Evolutionary conservation across 2,113 vertebrate species (phyloP).

Genomic region (Corythornis madagascariensis): DNA sequence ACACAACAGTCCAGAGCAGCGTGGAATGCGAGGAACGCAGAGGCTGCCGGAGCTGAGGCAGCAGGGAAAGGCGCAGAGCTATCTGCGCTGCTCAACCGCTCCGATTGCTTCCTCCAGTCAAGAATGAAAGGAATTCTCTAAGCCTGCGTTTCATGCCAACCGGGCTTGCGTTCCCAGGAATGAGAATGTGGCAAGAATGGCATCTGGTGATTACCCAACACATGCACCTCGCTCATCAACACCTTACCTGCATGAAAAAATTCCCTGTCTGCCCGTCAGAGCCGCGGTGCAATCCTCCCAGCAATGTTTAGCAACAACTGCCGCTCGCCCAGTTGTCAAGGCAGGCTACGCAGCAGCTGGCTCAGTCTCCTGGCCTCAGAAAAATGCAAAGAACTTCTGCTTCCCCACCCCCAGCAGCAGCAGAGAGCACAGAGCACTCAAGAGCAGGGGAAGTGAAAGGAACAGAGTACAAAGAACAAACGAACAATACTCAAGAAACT

Average conservation of each 20-base stretch:
- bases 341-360: slow-evolving; percentile 54
- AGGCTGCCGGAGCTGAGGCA: slow-evolving; percentile 70
- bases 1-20: slow-evolving; percentile 59
- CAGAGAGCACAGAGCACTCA: not conserved
- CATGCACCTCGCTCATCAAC: not conserved
- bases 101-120: slow-evolving; percentile 62
- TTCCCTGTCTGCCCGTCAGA: not conserved
- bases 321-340: slow-evolving; percentile 14
- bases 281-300: not conserved
- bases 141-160: slow-evolving; percentile 54
- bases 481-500: not conserved
- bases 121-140: slow-evolving; percentile 80
- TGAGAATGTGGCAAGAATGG: not conserved
- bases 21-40: slow-evolving; percentile 78
- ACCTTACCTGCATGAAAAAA: slow-evolving; percentile 46
- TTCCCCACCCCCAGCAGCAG: not conserved
- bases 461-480: not conserved
- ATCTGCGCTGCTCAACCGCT: slow-evolving; percentile 56
- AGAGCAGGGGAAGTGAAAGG: not conserved
- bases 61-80: slow-evolving; percentile 55
- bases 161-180: slow-evolving; percentile 42
- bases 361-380: slow-evolving; percentile 1
- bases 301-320: slow-evolving; percentile 11
- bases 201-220: slow-evolving; percentile 22
- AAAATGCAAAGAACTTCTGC: slow-evolving; percentile 10